Evolutionary conservation across 2,888 invertebrate genomes (phyloP), one percentile per base, ranked within the genome.

Genomic region (Sericinus montela): DNA sequence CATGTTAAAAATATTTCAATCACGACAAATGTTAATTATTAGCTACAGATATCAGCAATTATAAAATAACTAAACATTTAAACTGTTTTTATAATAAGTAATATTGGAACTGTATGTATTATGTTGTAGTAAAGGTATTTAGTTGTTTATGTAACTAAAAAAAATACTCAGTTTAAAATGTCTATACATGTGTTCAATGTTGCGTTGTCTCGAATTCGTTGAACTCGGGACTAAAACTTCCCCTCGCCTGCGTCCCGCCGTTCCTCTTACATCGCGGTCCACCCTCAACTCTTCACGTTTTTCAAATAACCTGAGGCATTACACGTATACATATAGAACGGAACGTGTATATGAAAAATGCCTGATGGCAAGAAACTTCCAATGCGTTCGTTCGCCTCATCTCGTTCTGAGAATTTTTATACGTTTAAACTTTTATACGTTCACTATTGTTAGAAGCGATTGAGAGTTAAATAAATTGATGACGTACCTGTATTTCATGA

Each of bases 381-480:
- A 60, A 62, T 44, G 71, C 71, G 74, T 75, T 72, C 77, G 64
- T 77, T 75, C 67, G 75, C 71, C 72, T 72, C 72, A 60, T 66
- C 65, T 63, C 53, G 58, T 65, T 69, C 71, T 69, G 57, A 65
- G 65, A 69, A 68, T 59, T 56, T n/a, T n/a, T n/a, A n/a, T n/a
- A n/a, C n/a, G n/a, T n/a, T n/a, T n/a, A n/a, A 60, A 60, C 60
- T 56, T 56, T 61, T 64, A 45, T 30, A 36, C 23, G 10, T 32
- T n/a, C 56, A 57, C 57, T 61, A 68, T 69, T 71, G 65, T 69
- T 63, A 52, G 58, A 44, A 47, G 43, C 51, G 55, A 63, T 67
- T 56, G 56, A 61, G 48, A 54, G 58, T 61, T 57, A 53, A 32
- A 32, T 32, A 11, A 32, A 11, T 30, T 11, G 5, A 10, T 32